Conservation (phyloP, 2,888 invertebrate genomes). For the Poecilobothrus nobilitatus region DNA sequence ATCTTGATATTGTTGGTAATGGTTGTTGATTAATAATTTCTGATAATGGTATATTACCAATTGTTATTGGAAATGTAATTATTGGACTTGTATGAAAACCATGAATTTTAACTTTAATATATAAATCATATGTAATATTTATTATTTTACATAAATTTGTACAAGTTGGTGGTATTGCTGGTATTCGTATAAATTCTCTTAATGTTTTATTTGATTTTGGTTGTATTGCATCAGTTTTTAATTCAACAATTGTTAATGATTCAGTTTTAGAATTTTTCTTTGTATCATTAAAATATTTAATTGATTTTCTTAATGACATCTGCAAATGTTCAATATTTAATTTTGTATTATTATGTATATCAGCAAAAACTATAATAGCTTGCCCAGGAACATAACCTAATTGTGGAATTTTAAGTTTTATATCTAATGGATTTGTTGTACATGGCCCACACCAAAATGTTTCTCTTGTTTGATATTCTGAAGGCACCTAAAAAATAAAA, state of each 20-base stretch:
- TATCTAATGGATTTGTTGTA: constrained; percentile 29
- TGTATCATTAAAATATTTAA: constrained; percentile 12
- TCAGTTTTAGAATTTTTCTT: not conserved
- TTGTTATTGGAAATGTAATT: constrained; percentile 36
- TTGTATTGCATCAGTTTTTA: constrained; percentile 25
- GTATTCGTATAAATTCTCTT: constrained; percentile 34
- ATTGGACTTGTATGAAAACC: constrained; percentile 35
- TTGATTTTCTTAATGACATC: constrained; percentile 45
- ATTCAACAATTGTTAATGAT: constrained; percentile 29
- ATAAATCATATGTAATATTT: constrained; percentile 37
- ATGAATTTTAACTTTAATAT: constrained; percentile 34
- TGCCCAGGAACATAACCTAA: constrained; percentile 42
- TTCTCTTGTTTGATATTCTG: constrained; percentile 32
- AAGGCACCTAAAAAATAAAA: constrained; percentile 27
- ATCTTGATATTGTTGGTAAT: not conserved
- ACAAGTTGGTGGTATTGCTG: constrained; percentile 40
- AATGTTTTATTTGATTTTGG: constrained; percentile 27
- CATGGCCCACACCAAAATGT: constrained; percentile 32
- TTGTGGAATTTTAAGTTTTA: constrained; percentile 34
- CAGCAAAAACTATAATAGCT: constrained; percentile 39
- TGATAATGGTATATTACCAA: constrained; percentile 39
- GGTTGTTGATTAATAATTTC: constrained; percentile 19
- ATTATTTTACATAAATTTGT: constrained; percentile 38
- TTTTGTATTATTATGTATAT: constrained; percentile 52
- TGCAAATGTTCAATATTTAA: constrained; percentile 44